Evolutionary conservation across 2,888 invertebrate species (phyloP), one percentile per base, ranked within the genome.

Genomic region (Epistrophe eligans): DNA sequence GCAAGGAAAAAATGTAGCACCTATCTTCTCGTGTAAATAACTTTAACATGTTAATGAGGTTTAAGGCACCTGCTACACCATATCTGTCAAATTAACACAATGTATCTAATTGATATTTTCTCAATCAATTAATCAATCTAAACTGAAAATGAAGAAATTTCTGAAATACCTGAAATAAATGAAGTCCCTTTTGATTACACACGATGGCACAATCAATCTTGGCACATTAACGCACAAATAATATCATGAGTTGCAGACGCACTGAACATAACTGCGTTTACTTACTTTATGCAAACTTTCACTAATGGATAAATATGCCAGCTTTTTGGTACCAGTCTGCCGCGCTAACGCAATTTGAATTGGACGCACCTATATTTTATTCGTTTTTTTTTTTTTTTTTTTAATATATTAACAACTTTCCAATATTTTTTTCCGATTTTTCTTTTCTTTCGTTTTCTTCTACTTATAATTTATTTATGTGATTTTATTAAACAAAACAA

Each of bases 361-460:
- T 79, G 82, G 82, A 85, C 85, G 85, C 85, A 82, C 85, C 82
- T 85, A 74, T 73, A 73, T 79, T 82, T 82, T 50, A n/a, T 70
- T 19, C 9, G 35, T 13, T 13, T 40, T 40, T 40, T 40, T 11
- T 13, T 70, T 35, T 35, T 38, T 1, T 48, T 28, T 35, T 38
- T 1, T 48, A n/a, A 13, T 40, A 62, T 80, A 81, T 73, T 82
- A 74, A 82, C 82, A 82, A 85, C 85, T 85, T 85, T 85, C 85
- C 82, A 85, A 82, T 74, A 17, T 73, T 74, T 74, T 77, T 73
- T 67, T 58, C 17, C 32, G 17, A 32, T n/a, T 57, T 58, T 77
- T 73, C 60, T 64, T 57, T 58, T 72, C 24, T 50, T 24, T 60
- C 24, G 19, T 71, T 40, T 71, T 38, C 58, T 55, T 62, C 38